A percentile compares a stretch with the other conserved stretches of the same genome.
Conservation (phyloP, 2,797 vertebrate species). For the Danio choprae region DNA sequence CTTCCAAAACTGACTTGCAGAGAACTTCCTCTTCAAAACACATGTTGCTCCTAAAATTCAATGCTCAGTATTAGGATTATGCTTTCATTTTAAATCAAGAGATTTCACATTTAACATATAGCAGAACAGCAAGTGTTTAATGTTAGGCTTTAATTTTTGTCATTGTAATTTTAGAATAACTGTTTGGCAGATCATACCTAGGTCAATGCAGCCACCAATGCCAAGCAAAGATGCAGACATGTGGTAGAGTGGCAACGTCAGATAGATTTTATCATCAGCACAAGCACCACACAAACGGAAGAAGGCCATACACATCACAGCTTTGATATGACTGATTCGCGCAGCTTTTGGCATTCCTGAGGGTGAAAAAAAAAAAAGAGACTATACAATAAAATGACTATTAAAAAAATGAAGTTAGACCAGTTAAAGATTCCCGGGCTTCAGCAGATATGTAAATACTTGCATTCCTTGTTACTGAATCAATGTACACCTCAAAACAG, state of each 20-base stretch:
- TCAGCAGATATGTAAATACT: neutral
- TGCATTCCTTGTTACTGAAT: neutral
- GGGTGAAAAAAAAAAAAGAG: neutral
- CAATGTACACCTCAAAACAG: neutral
- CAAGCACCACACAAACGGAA: conserved; percentile 83
- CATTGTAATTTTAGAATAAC: neutral
- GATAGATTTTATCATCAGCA: conserved; percentile 83
- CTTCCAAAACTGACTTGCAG: conserved; percentile 88
- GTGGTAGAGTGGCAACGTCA: conserved; percentile 90
- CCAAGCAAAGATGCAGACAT: conserved; percentile 89
- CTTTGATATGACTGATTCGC: conserved; percentile 85
- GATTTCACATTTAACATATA: neutral
- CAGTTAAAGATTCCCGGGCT: neutral
- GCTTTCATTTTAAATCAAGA: neutral
- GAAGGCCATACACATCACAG: conserved; percentile 84
- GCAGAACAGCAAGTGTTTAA: neutral
- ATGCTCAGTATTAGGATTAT: neutral
- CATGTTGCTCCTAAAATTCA: conserved; percentile 84
- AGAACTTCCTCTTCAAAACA: conserved; percentile 89
- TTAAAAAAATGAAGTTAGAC: neutral
- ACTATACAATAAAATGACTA: neutral
- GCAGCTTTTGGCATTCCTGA: conserved; percentile 91
- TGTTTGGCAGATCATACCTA: conserved; percentile 76
- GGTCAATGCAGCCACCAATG: conserved; percentile 85
- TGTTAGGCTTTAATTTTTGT: neutral